Conservation (phyloP, 2,797 vertebrate genomes). For the Hydrolagus colliei region DNA sequence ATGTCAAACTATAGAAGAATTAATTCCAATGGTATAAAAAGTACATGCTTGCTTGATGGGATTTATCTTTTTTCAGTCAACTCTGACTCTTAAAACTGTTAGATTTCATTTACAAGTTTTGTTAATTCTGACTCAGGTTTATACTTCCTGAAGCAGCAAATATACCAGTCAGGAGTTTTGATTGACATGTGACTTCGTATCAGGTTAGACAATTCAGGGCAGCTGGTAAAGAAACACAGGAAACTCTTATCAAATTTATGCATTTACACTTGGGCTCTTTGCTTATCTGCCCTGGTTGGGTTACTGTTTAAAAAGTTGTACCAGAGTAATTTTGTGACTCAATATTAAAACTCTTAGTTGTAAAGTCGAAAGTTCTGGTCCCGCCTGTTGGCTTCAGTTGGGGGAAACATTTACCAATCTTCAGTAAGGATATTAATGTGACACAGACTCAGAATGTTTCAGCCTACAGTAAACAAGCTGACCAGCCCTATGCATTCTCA, state of each 20-base stretch:
- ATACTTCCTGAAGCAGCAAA: constrained; percentile 7
- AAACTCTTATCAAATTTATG: not conserved
- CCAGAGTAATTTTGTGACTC: no score
- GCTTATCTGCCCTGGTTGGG: not conserved
- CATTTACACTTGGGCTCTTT: not conserved
- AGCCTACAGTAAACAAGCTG: no score
- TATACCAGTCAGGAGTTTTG: not conserved
- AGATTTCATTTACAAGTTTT: not conserved
- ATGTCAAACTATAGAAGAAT: constrained; percentile 5
- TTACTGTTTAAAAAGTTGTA: not conserved
- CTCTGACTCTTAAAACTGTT: not conserved
- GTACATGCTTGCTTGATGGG: not conserved
- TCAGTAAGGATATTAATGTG: not conserved
- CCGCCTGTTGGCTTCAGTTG: not conserved
- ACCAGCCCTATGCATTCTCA: no score
- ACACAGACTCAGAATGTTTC: not conserved
- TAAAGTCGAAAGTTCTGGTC: not conserved
- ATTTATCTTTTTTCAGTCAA: not conserved
- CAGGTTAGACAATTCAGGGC: not conserved
- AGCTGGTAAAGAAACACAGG: not conserved
- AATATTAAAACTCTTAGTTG: not conserved
- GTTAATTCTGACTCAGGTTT: not conserved
- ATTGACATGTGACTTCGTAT: not conserved
- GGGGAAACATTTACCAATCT: not conserved
- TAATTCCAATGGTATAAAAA: not conserved